Percentiles rank a stretch among this genome's conserved stretches.
Conservation (phyloP, 53 echinoderm and acorn worm species). For the Luidia sarsii region DNA sequence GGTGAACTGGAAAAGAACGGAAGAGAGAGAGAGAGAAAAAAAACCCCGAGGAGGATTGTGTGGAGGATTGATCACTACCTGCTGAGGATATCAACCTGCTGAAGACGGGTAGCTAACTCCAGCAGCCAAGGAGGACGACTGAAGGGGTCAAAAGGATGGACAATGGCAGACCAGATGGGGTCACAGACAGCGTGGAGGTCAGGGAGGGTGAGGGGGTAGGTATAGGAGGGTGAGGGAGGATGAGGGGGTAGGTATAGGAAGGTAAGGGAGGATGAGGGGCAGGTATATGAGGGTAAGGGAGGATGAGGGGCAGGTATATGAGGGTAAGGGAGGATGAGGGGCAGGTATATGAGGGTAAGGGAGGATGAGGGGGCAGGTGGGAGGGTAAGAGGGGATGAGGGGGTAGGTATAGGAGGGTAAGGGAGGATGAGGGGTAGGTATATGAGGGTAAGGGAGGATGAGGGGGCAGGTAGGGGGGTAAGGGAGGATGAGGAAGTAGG, state of each 20-base stretch:
- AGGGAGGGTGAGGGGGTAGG: not conserved
- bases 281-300: no score
- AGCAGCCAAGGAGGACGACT: constrained; percentile 51
- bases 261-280: no score
- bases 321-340: no score
- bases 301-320: no score
- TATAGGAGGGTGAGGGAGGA: not conserved
- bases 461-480: no score
- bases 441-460: no score
- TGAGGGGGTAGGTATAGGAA: no score
- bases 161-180: not conserved
- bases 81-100: constrained; percentile 36
- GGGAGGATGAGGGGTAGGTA: no score
- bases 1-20: not conserved
- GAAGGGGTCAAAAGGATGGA: not conserved
- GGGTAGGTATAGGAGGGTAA: no score
- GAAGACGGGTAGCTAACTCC: constrained; percentile 49
- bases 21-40: constrained; percentile 1
- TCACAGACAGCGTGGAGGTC: not conserved
- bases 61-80: constrained; percentile 33
- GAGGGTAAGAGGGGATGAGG: not conserved
- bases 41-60: not conserved
- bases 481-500: no score
- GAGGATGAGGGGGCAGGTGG: no score
- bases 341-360: no score